Evolutionary conservation across 2,888 invertebrate species (phyloP).

Genomic region (Kuschelorhynchus macadamiae): DNA sequence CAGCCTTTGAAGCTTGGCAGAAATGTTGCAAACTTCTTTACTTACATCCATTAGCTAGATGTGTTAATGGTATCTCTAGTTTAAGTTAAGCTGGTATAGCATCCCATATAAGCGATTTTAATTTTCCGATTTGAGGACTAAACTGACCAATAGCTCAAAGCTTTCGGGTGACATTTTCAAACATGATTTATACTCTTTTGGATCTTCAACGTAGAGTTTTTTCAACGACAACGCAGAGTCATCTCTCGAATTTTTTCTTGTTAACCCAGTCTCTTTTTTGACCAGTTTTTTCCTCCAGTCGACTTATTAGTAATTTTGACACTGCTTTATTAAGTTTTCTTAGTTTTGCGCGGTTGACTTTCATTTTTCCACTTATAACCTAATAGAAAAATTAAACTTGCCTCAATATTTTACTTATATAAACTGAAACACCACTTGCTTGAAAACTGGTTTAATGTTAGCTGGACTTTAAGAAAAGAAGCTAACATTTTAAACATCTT

Average conservation of each 20-base stretch:
- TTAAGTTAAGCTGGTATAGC: neutral
- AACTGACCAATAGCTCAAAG: neutral
- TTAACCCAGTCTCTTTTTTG: neutral
- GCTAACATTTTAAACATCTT: too few relatives aligned
- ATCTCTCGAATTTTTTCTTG: neutral
- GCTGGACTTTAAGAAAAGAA: too few relatives aligned
- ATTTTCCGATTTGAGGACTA: neutral
- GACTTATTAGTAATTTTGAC: too few relatives aligned
- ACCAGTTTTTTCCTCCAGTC: too few relatives aligned
- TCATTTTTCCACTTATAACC: too few relatives aligned
- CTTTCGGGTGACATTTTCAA: neutral
- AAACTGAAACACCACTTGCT: too few relatives aligned
- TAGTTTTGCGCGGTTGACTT: too few relatives aligned
- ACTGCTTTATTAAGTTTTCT: too few relatives aligned
- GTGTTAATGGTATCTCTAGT: neutral
- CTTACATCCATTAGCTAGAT: neutral
- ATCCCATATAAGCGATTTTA: neutral
- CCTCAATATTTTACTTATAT: too few relatives aligned
- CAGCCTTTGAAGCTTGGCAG: neutral
- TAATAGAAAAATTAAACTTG: too few relatives aligned
- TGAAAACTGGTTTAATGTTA: too few relatives aligned
- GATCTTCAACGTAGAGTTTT: slow-evolving; percentile 3
- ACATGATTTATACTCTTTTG: slow-evolving; percentile 1
- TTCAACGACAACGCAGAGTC: neutral
- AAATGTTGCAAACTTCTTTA: slow-evolving; percentile 6